Evolutionary conservation across 2,797 vertebrate genomes (phyloP).

Genomic region (Intellagama lesueurii): DNA sequence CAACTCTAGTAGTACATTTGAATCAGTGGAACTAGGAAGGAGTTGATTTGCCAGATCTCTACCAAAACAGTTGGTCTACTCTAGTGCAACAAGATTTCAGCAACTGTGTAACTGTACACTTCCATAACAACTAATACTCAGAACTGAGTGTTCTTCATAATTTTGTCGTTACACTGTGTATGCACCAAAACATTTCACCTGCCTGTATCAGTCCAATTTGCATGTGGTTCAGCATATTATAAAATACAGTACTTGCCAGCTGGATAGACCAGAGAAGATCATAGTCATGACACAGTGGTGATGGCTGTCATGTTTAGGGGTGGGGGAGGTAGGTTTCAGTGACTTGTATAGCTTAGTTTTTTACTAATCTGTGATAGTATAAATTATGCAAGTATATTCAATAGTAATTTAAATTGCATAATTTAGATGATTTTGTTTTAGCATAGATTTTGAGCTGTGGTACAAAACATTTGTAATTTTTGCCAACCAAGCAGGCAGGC

Average conservation of each 20-base stretch:
- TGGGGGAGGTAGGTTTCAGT: neutral
- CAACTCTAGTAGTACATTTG: too few relatives aligned
- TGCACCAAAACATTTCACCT: neutral
- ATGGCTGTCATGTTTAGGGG: neutral
- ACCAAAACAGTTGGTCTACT: neutral
- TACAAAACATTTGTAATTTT: neutral
- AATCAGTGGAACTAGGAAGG: too few relatives aligned
- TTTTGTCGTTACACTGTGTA: neutral
- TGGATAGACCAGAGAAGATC: neutral
- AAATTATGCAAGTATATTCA: slow-evolving; percentile 1
- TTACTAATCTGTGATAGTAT: neutral
- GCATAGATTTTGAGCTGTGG: neutral
- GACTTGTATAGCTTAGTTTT: neutral
- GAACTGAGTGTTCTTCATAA: neutral
- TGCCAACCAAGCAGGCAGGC: neutral
- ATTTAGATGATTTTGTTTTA: neutral
- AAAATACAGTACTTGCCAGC: neutral
- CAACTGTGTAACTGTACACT: neutral
- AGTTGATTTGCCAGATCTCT: too few relatives aligned
- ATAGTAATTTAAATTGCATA: neutral
- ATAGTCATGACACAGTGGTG: neutral
- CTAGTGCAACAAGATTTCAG: neutral
- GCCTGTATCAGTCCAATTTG: neutral
- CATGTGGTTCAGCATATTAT: neutral
- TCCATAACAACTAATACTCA: too few relatives aligned